A percentile compares a stretch with the other conserved stretches of the same genome.
These are phyloP conservation scores for Doryteuthis pealeii DNA, from an alignment of 1,140 invertebrate species.

Conservation along the genomic window DNA sequence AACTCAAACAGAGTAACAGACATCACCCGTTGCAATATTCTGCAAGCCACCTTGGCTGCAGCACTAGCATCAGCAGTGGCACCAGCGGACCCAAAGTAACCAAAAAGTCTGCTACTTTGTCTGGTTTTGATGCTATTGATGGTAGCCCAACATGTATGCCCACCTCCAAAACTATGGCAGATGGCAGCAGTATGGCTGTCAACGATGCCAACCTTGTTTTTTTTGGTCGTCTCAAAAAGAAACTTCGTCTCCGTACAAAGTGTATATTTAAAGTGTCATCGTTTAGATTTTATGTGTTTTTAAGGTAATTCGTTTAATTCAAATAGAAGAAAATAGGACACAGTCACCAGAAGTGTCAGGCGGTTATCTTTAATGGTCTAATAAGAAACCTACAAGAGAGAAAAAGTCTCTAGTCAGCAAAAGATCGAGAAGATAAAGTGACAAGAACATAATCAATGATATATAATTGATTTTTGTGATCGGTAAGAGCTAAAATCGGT, in stretches of 20 bases:
- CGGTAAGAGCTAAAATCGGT: too few species aligned
- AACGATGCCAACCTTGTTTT: not conserved
- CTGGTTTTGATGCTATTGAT: not conserved
- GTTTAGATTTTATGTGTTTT: too few species aligned
- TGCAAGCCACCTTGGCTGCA: not conserved
- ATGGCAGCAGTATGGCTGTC: not conserved
- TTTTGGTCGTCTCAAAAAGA: not conserved
- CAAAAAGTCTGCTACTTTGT: not conserved
- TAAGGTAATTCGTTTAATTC: too few species aligned
- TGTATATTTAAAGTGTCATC: too few species aligned
- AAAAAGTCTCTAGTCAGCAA: too few species aligned
- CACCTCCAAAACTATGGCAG: not conserved
- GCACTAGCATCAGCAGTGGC: not conserved
- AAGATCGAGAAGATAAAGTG: too few species aligned
- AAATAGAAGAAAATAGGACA: too few species aligned
- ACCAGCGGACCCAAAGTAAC: not conserved
- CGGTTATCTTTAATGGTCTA: too few species aligned
- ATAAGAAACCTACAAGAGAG: too few species aligned
- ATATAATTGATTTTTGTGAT: too few species aligned
- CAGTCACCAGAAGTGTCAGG: too few species aligned
- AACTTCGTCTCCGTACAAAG: not conserved
- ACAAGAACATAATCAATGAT: too few species aligned
- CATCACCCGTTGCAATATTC: slow-evolving; percentile 4
- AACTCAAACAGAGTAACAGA: not conserved
- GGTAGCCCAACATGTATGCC: not conserved